These are phyloP conservation scores for Ondatra zibethicus DNA, from an alignment of 2,113 vertebrate species.

Conservation along the genomic window DNA sequence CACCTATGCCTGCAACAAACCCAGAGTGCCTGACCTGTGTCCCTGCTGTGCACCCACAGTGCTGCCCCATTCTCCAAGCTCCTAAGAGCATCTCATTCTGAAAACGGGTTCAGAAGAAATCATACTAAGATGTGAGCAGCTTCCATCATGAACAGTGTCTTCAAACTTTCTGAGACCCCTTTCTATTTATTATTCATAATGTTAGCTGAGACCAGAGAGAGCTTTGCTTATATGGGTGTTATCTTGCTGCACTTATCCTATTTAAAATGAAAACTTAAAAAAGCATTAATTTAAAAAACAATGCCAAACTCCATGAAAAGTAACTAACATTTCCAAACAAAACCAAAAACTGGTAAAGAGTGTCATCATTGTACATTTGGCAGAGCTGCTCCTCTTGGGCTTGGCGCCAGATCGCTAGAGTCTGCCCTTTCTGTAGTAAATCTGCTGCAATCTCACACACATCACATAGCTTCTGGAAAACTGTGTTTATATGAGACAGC, in stretches of 20 bases:
- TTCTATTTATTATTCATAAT: background rate
- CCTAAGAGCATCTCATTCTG: background rate
- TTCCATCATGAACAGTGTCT: background rate
- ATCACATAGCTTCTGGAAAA: background rate
- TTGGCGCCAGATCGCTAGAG: background rate
- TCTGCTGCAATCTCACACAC: background rate
- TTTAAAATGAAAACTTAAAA: constrained; percentile 45
- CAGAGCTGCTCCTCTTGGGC: constrained; percentile 23
- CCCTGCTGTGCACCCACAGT: background rate
- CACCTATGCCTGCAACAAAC: background rate
- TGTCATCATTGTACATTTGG: background rate
- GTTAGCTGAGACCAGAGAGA: background rate
- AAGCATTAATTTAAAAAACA: constrained; percentile 2
- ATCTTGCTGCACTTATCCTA: background rate
- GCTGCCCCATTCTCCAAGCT: background rate
- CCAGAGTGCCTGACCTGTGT: too few relatives aligned
- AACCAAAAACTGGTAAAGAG: background rate
- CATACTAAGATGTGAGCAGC: background rate
- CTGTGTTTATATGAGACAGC: background rate
- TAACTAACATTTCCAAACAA: background rate
- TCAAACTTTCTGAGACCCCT: background rate
- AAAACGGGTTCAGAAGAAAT: background rate
- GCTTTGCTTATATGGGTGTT: background rate
- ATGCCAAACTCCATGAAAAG: background rate
- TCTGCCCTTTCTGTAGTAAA: background rate